Conservation (phyloP, 1,140 invertebrate genomes). For the Bemisia tabaci region DNA sequence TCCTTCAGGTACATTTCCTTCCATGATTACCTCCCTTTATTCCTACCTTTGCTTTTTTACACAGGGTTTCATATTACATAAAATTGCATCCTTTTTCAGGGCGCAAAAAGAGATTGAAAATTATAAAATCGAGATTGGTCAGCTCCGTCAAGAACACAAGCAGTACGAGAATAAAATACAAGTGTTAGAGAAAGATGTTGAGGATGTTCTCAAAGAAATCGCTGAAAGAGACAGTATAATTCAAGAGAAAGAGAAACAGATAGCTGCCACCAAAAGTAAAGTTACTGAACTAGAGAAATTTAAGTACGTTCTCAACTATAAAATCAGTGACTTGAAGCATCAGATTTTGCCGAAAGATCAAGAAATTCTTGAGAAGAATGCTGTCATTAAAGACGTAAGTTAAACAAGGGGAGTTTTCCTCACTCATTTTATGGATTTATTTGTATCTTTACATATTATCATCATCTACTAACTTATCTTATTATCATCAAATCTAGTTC, state of each 20-base stretch:
- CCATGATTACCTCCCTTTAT: too few relatives aligned
- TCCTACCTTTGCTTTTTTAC: not conserved
- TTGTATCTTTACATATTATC: not conserved
- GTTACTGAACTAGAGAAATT: conserved; percentile 83
- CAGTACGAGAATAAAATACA: conserved; percentile 51
- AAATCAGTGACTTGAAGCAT: conserved; percentile 70
- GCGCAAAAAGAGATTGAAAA: conserved; percentile 57
- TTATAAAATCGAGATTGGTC: conserved; percentile 47
- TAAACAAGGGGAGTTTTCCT: not conserved
- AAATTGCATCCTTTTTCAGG: too few relatives aligned
- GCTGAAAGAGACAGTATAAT: conserved; percentile 64
- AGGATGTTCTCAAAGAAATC: conserved; percentile 60
- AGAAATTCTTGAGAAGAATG: conserved; percentile 62
- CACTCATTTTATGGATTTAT: not conserved
- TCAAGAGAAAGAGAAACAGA: conserved; percentile 68
- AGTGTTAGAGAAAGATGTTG: conserved; percentile 56
- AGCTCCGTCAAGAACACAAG: conserved; percentile 45
- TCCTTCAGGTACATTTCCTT: too few relatives aligned
- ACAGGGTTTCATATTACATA: not conserved
- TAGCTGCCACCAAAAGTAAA: conserved; percentile 66
- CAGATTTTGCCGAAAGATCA: conserved; percentile 70
- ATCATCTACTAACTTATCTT: conserved; percentile 7
- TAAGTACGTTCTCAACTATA: conserved; percentile 78
- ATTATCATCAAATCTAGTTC: too few relatives aligned
- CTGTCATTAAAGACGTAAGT: conserved; percentile 53